Percentiles rank a stretch among this genome's conserved stretches.
phyloP scores from a whole-genome alignment of 1,140 invertebrate genomes.

The Chrysopa pallens region DNA sequence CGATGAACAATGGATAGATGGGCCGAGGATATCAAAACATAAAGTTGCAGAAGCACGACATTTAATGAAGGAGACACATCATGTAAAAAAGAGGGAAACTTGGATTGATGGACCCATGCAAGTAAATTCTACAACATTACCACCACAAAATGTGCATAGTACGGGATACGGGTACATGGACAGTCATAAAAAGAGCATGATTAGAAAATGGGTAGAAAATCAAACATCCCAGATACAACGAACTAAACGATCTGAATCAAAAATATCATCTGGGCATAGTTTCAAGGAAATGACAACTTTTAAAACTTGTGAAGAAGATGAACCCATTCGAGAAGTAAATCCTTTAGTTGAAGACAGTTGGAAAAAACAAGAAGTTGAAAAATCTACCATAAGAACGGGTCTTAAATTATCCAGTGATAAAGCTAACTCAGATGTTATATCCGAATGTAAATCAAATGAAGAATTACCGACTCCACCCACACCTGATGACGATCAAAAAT shows the following conservation, averaged over 20 bases:
- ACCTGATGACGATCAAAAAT: slow-evolving; percentile 2
- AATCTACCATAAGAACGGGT: slow-evolving; percentile 33
- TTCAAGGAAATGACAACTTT: slow-evolving; percentile 44
- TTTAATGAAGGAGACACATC: slow-evolving; percentile 53
- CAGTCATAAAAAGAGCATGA: slow-evolving; percentile 80
- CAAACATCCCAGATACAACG: slow-evolving; percentile 61
- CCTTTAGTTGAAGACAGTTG: slow-evolving; percentile 24
- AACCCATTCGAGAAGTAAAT: slow-evolving; percentile 23
- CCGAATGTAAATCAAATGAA: slow-evolving; percentile 13
- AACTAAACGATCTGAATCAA: slow-evolving; percentile 26
- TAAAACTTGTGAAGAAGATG: slow-evolving; percentile 38
- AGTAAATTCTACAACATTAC: slow-evolving; percentile 24
- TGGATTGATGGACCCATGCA: slow-evolving; percentile 86
- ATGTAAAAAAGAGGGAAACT: slow-evolving; percentile 63
- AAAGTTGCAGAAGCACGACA: slow-evolving; percentile 64
- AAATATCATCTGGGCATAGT: slow-evolving; percentile 16
- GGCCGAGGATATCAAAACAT: slow-evolving; percentile 69
- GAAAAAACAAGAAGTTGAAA: slow-evolving; percentile 28
- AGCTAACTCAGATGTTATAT: slow-evolving; percentile 10
- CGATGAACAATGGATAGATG: slow-evolving; percentile 93
- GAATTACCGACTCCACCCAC: slow-evolving; percentile 17
- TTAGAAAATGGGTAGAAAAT: slow-evolving; percentile 83
- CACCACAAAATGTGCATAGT: slow-evolving; percentile 23
- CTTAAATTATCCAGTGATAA: slow-evolving; percentile 21
- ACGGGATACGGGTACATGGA: slow-evolving; percentile 74